Conservation (phyloP, 2,888 invertebrate genomes). For the Apamea sordens region DNA sequence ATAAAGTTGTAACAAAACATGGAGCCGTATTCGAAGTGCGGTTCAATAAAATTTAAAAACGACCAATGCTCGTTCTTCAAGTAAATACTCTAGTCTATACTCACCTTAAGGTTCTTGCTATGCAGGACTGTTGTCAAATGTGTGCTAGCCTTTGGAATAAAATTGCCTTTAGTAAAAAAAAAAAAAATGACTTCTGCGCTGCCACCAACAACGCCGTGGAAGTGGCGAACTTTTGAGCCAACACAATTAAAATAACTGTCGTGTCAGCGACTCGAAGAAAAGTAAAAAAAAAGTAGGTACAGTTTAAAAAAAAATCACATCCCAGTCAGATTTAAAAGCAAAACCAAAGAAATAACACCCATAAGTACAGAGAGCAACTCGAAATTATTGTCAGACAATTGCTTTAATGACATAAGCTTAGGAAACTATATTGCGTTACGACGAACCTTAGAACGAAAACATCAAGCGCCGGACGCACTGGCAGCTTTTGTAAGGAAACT, state of each 20-base stretch:
- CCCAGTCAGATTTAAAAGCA: conserved; percentile 53
- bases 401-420: conserved; percentile 72
- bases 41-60: no score
- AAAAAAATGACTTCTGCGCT: neutral
- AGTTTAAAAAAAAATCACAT: neutral
- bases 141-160: no score
- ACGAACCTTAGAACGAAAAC: conserved; percentile 58
- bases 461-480: conserved; percentile 44
- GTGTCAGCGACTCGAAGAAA: neutral
- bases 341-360: conserved; percentile 41
- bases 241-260: neutral
- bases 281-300: neutral
- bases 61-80: no score
- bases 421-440: conserved; percentile 62
- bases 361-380: conserved; percentile 62
- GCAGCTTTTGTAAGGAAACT: conserved; percentile 10
- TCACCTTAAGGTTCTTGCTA: no score
- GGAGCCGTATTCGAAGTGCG: no score
- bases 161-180: no score
- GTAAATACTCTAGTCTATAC: no score
- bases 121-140: no score
- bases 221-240: no score
- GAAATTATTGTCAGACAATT: conserved; percentile 86
- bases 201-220: neutral
- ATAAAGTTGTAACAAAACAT: no score